These are phyloP conservation scores for Bimastos eiseni DNA, from an alignment of 2,888 invertebrate species.

Conservation along the genomic window DNA sequence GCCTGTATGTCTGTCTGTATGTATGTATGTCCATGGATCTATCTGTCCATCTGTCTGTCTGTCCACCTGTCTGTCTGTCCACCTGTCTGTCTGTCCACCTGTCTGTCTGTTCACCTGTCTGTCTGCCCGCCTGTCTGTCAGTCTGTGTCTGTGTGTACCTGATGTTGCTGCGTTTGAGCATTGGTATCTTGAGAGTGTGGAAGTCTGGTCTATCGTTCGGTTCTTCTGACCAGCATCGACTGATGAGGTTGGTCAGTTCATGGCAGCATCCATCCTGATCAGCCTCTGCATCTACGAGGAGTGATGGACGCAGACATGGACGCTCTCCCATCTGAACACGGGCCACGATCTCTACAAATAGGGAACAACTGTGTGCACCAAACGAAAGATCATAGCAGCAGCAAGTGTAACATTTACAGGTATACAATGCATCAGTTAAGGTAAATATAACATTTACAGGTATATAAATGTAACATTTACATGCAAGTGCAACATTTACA, in stretches of 20 bases:
- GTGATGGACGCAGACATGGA: slow-evolving; percentile 77
- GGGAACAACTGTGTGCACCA: too few species aligned
- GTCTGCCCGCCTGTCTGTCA: too few species aligned
- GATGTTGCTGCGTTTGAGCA: slow-evolving; percentile 72
- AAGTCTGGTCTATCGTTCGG: slow-evolving; percentile 89
- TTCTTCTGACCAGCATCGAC: slow-evolving; percentile 91
- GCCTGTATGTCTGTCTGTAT: background rate
- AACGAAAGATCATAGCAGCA: too few species aligned
- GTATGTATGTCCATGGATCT: background rate
- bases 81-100: background rate
- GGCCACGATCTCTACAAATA: slow-evolving; percentile 65
- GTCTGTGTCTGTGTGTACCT: slow-evolving; percentile 78
- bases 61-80: background rate
- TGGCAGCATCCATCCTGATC: slow-evolving; percentile 63
- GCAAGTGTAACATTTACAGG: too few species aligned
- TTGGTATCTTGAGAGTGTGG: slow-evolving; percentile 81
- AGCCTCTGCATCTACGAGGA: slow-evolving; percentile 33
- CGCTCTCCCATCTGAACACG: slow-evolving; percentile 71
- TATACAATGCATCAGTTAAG: too few species aligned
- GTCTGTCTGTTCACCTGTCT: too few species aligned
- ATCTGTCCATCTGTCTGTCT: background rate
- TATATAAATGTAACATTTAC: too few species aligned
- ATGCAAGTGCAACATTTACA: too few species aligned
- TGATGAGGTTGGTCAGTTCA: slow-evolving; percentile 75
- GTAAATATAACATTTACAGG: too few species aligned